These are phyloP conservation scores for Nephrotoma guestfalica DNA, from an alignment of 2,888 invertebrate genomes.

Conservation along the genomic window DNA sequence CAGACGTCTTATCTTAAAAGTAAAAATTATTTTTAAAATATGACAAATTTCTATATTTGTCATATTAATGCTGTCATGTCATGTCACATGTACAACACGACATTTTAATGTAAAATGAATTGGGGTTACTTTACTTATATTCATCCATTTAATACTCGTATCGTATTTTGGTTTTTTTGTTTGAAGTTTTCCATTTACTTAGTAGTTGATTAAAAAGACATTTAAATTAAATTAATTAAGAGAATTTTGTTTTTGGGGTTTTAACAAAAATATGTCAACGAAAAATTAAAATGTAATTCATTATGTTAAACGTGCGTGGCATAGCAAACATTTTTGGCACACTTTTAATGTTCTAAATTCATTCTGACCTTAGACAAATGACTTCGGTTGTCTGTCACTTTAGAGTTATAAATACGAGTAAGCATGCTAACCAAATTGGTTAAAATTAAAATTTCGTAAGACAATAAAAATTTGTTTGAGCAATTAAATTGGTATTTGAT, in stretches of 20 bases:
- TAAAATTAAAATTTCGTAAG: not conserved
- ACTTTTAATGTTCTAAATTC: not conserved
- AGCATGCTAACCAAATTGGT: not conserved
- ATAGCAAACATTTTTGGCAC: not conserved
- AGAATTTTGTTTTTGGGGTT: not conserved
- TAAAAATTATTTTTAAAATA: not conserved
- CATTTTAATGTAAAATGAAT: not conserved
- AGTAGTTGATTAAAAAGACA: not conserved
- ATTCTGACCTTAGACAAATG: not conserved
- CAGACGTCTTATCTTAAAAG: not conserved
- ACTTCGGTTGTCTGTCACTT: not conserved
- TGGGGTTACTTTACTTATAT: not conserved
- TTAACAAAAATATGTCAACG: not conserved
- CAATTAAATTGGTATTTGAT: not conserved
- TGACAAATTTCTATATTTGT: not conserved
- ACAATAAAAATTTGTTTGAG: too few relatives aligned
- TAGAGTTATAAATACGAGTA: not conserved
- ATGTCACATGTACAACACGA: not conserved
- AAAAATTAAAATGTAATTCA: not conserved
- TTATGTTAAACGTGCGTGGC: too few relatives aligned
- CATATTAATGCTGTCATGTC: not conserved
- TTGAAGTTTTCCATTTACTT: not conserved
- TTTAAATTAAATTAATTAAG: not conserved
- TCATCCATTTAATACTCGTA: not conserved
- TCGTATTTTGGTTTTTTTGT: not conserved